Percentiles rank a stretch among this genome's conserved stretches.
phyloP scores from a whole-genome alignment of 2,797 vertebrate species.

The Chaenodraco wilsoni region DNA sequence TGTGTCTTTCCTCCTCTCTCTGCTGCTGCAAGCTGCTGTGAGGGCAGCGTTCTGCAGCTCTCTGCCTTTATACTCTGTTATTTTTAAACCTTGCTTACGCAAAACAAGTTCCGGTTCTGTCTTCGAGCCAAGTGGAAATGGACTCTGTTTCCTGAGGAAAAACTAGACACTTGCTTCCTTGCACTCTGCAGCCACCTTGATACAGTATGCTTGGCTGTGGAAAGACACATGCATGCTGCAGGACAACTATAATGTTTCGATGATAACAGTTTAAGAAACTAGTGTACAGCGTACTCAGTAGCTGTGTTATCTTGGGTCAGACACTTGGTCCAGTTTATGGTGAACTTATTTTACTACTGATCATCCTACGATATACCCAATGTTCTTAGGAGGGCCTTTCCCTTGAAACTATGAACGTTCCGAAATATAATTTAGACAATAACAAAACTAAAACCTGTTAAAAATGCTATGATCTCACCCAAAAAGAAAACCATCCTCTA shows the following conservation, averaged over 20 bases:
- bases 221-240: constrained; percentile 12
- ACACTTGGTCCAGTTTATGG: not conserved
- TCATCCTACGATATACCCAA: not conserved
- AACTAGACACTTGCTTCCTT: constrained; percentile 72
- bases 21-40: constrained; percentile 60
- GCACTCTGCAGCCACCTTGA: constrained; percentile 63
- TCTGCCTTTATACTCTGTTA: constrained; percentile 87
- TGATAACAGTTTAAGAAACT: not conserved
- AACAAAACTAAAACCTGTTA: not conserved
- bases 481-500: constrained; percentile 15
- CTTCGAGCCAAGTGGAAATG: constrained; percentile 89
- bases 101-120: constrained; percentile 86
- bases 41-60: constrained; percentile 42
- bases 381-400: not conserved
- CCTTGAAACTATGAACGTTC: not conserved
- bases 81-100: constrained; percentile 90
- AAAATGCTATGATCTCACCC: not conserved
- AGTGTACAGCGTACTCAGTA: not conserved
- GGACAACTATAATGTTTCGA: not conserved
- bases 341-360: not conserved
- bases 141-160: constrained; percentile 89
- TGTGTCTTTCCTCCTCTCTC: not conserved
- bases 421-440: not conserved
- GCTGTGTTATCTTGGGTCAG: not conserved
- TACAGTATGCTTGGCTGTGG: not conserved